A percentile compares a stretch with the other conserved stretches of the same genome.
These are phyloP conservation scores for Drosophila diplacantha DNA, from an alignment of 2,888 invertebrate species.

Conservation along the genomic window DNA sequence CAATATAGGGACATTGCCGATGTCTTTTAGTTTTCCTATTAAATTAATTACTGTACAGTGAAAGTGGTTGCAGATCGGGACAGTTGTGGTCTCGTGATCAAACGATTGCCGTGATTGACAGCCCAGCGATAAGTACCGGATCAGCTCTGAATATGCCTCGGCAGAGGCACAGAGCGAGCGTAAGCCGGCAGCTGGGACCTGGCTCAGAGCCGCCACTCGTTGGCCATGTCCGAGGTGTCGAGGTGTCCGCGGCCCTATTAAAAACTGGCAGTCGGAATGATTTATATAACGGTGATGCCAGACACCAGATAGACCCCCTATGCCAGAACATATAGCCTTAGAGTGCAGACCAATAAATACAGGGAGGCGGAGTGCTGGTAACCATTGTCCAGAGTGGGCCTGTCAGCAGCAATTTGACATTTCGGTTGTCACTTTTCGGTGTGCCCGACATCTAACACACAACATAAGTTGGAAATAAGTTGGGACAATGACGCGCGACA, in stretches of 20 bases:
- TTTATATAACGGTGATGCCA: constrained; percentile 58
- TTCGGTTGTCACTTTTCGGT: constrained; percentile 65
- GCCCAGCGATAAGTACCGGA: constrained; percentile 39
- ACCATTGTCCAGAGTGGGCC: constrained; percentile 41
- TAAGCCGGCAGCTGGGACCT: constrained; percentile 56
- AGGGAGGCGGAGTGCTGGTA: constrained; percentile 7
- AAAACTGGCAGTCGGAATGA: constrained; percentile 66
- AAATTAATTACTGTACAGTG: neutral
- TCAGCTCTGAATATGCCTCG: constrained; percentile 4
- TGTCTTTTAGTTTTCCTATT: neutral
- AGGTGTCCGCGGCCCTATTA: constrained; percentile 68
- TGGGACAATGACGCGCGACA: constrained; percentile 25
- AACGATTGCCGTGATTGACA: constrained; percentile 47
- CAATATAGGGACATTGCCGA: neutral
- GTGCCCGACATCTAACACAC: constrained; percentile 65
- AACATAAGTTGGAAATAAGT: constrained; percentile 67
- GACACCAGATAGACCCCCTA: constrained; percentile 40
- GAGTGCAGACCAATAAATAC: neutral
- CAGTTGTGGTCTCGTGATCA: constrained; percentile 14
- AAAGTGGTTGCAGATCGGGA: constrained; percentile 5
- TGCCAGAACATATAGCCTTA: constrained; percentile 20
- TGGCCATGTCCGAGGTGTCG: constrained; percentile 59
- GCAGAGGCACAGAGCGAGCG: constrained; percentile 27
- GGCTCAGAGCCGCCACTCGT: constrained; percentile 43
- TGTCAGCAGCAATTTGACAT: constrained; percentile 68